phyloP scores from a whole-genome alignment of 2,113 vertebrate species.

The Xenopus laevis region DNA sequence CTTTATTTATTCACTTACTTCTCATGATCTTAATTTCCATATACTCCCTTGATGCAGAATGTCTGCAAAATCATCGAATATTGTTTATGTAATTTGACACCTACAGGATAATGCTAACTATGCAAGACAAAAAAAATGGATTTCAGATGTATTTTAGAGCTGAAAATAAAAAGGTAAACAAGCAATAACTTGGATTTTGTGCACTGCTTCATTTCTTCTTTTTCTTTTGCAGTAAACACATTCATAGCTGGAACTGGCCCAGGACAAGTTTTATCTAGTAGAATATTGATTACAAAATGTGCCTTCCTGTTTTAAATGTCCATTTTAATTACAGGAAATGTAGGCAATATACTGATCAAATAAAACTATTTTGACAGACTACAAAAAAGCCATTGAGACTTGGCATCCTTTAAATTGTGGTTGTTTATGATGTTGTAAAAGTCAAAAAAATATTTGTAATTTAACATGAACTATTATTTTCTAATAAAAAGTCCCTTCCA shows the following conservation, averaged over 20 bases:
- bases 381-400: too few species aligned
- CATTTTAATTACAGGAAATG: not conserved
- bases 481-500: too few species aligned
- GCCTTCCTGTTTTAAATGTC: not conserved
- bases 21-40: constrained; percentile 53
- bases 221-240: not conserved
- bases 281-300: not conserved
- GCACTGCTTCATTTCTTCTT: not conserved
- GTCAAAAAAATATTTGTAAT: too few species aligned
- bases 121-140: constrained; percentile 61
- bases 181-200: constrained; percentile 2
- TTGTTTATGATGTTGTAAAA: too few species aligned
- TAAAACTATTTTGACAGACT: too few species aligned
- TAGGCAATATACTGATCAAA: not conserved
- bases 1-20: constrained; percentile 60
- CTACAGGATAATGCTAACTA: constrained; percentile 65
- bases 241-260: not conserved
- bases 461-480: too few species aligned
- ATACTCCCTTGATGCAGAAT: constrained; percentile 63
- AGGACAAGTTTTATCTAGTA: not conserved
- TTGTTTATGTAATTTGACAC: constrained; percentile 76
- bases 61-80: constrained; percentile 64
- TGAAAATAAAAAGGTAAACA: constrained; percentile 19
- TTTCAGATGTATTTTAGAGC: constrained; percentile 49
- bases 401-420: too few species aligned